A percentile compares a stretch with the other conserved stretches of the same genome.
phyloP scores from a whole-genome alignment of 2,797 vertebrate genomes.

The Danio albolineatus region DNA sequence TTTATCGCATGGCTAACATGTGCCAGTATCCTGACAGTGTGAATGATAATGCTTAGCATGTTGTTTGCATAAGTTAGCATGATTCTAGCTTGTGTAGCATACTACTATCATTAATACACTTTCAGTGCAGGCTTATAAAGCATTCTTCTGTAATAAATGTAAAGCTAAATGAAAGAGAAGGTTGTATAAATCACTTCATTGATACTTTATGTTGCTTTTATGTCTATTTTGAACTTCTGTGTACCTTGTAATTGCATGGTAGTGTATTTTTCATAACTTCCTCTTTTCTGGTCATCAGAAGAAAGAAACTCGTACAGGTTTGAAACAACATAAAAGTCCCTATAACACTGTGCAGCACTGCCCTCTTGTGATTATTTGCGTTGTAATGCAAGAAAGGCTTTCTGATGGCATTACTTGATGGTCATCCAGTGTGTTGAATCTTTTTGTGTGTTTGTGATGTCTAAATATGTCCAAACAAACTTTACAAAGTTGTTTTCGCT shows the following conservation, averaged over 20 bases:
- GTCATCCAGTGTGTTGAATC: neutral
- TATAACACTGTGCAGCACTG: slow-evolving; percentile 42
- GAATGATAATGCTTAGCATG: too few species aligned
- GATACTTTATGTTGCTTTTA: neutral
- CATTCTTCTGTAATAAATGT: neutral
- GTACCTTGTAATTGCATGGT: neutral
- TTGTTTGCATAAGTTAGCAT: too few species aligned
- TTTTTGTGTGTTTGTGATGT: neutral
- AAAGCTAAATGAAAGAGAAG: neutral
- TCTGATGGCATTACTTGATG: neutral
- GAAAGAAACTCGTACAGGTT: neutral
- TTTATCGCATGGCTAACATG: too few species aligned
- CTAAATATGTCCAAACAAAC: neutral
- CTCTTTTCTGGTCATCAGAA: neutral
- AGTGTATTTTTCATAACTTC: neutral
- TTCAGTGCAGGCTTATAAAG: neutral
- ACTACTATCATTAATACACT: too few species aligned
- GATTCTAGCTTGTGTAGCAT: too few species aligned
- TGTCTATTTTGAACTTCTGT: neutral
- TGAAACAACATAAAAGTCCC: neutral
- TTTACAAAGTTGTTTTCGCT: neutral
- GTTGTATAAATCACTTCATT: neutral
- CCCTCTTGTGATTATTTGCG: slow-evolving; percentile 52
- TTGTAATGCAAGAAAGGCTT: slow-evolving; percentile 11
- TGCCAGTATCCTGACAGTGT: too few species aligned